Evolutionary conservation across 2,113 vertebrate species (phyloP).

Genomic region (Coturnix japonica): DNA sequence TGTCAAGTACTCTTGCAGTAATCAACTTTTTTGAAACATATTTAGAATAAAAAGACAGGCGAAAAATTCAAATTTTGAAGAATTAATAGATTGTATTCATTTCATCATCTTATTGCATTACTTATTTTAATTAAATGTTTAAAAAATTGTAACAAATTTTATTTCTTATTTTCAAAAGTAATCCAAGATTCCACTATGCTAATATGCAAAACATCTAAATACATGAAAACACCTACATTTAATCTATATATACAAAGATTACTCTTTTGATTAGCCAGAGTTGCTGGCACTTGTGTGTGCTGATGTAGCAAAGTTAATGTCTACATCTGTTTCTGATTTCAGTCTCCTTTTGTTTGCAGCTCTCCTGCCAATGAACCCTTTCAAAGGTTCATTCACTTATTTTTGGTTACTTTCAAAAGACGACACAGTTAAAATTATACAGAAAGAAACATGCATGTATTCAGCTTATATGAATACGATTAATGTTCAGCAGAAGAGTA

Average conservation of each 20-base stretch:
- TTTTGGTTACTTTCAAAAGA: neutral
- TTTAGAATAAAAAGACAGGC: neutral
- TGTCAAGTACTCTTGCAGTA: neutral
- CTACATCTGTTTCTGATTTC: conserved; percentile 33
- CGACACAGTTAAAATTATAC: neutral
- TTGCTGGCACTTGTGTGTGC: neutral
- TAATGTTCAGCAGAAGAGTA: neutral
- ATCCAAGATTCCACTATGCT: neutral
- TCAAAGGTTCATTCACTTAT: too few relatives aligned
- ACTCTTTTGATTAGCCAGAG: neutral
- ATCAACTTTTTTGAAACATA: neutral
- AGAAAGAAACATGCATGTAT: neutral
- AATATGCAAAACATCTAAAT: neutral
- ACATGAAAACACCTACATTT: neutral
- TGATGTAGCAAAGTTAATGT: neutral
- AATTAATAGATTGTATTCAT: neutral
- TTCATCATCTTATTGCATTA: neutral
- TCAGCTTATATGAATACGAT: neutral
- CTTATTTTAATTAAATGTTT: neutral
- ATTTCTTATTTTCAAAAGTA: neutral
- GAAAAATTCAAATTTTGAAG: neutral
- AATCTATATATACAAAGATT: neutral
- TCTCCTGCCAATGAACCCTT: neutral
- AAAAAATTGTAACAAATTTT: neutral
- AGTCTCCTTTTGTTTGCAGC: neutral